Evolutionary conservation across 2,797 vertebrate species (phyloP).

Genomic region (Urocyon cinereoargenteus): DNA sequence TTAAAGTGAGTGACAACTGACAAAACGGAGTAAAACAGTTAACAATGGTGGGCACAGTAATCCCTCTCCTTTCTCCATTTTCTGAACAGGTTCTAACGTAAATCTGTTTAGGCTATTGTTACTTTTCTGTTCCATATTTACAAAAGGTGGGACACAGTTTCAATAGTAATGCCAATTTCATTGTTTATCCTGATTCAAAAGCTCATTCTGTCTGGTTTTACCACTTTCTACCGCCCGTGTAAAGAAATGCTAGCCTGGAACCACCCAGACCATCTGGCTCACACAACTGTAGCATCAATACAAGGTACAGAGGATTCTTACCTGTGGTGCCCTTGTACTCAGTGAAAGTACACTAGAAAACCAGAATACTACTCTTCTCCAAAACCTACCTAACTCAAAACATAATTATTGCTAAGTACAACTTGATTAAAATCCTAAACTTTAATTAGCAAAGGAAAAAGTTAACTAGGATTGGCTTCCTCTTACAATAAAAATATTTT

Average conservation of each 20-base stretch:
- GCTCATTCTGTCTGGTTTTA: neutral
- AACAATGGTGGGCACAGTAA: neutral
- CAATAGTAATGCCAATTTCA: neutral
- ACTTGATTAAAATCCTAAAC: conserved; percentile 40
- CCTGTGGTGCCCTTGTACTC: neutral
- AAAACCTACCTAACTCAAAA: neutral
- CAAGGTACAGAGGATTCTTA: neutral
- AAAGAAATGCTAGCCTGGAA: neutral
- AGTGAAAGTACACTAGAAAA: neutral
- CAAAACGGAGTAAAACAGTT: conserved; percentile 6
- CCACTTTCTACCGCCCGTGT: neutral
- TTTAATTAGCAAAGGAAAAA: conserved; percentile 63
- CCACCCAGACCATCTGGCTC: neutral
- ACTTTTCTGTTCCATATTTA: conserved; percentile 54
- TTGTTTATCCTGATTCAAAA: conserved; percentile 10
- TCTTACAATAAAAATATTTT: conserved; percentile 40
- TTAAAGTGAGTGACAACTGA: neutral
- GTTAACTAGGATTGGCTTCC: conserved; percentile 56
- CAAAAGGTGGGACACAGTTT: conserved; percentile 56
- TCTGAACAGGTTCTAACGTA: conserved; percentile 32
- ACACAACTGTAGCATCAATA: neutral
- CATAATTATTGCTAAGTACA: neutral
- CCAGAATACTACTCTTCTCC: neutral
- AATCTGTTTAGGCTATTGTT: conserved; percentile 50
- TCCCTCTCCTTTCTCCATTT: neutral